Base-by-base conservation (phyloP, 2,797 vertebrate genomes). In the Malurus splendens region DNA sequence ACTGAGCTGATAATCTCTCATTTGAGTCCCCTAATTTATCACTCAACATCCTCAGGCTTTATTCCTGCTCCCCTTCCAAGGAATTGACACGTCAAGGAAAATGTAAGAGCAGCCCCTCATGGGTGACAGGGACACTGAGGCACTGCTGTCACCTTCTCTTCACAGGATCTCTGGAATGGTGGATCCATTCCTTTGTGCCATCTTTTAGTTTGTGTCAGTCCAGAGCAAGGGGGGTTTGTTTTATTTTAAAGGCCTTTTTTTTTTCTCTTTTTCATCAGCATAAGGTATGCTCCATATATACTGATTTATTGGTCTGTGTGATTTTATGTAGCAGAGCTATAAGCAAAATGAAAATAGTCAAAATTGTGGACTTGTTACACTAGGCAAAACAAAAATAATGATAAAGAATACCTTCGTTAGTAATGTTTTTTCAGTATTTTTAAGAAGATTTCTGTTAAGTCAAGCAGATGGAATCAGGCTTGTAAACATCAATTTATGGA, bases 11-110 rank as follows among this genome's bases (percentile, higher is more conserved):
- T 91, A 82, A 86, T 83, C 78, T 94, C 64, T 79, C 94, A 5
- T 42, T 64, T 57, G 54, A 74, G 81, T 51, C 59, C 85, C 92
- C 94, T 93, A n/a, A 94, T 96, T 96, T 94, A 93, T 81, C 92
- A 55, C 74, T 89, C 77, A 87, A 12, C 81, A 85, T 85, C 86
- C 48, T 10, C 18, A 79, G 91, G 89, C 66, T 79, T 28, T 91
- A 60, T 85, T 94, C 88, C 84, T 94, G 48, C 57, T 90, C 92
- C 84, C 50, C 61, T 91, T 92, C 60, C 82, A 73, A 77, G 44
- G 90, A 83, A 86, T 14, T 92, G 91, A 87, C 80, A 50, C 32
- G 68, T 87, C 61, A 73, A 8, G 94, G 86, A 82, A 79, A 89
- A 85, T 47, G 14, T 64, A 79, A 47, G 70, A 81, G 89, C 82